phyloP scores from a whole-genome alignment of 1,140 invertebrate species.

The Drosophila funebris region DNA sequence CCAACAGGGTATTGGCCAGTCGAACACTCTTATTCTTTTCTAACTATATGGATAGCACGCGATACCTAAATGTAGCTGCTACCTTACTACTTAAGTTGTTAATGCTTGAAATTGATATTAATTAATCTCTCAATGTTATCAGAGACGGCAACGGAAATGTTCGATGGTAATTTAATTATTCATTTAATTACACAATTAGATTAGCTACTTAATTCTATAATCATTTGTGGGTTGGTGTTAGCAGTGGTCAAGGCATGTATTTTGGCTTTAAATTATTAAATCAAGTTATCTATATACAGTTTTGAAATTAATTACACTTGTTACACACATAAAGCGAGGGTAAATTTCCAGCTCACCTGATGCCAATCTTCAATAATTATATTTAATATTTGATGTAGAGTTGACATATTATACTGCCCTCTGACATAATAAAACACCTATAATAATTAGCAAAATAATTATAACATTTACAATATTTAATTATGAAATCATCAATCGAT shows the following conservation, averaged over 20 bases:
- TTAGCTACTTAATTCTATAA: neutral
- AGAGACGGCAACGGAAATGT: slow-evolving; percentile 64
- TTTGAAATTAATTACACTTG: slow-evolving; percentile 1
- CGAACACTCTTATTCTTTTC: slow-evolving; percentile 25
- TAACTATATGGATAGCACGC: slow-evolving; percentile 54
- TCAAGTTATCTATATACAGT: slow-evolving; percentile 3
- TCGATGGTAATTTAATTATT: slow-evolving; percentile 34
- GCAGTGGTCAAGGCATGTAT: neutral
- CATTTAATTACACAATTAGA: slow-evolving; percentile 24
- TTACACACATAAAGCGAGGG: slow-evolving; percentile 6
- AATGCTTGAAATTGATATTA: slow-evolving; percentile 21
- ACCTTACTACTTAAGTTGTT: slow-evolving; percentile 26
- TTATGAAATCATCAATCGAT: neutral
- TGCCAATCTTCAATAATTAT: slow-evolving; percentile 28
- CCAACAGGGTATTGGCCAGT: slow-evolving; percentile 19
- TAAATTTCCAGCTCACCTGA: slow-evolving; percentile 31
- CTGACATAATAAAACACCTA: slow-evolving; percentile 23
- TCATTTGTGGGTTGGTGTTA: slow-evolving; percentile 2
- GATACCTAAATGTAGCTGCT: slow-evolving; percentile 43
- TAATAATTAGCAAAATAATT: neutral
- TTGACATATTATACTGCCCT: slow-evolving; percentile 22
- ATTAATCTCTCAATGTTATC: slow-evolving; percentile 73
- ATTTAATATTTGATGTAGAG: slow-evolving; percentile 22
- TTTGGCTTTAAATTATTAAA: neutral
- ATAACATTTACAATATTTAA: neutral